Percentiles rank a stretch among this genome's conserved stretches.
Conservation (phyloP, 2,888 invertebrate species). For the Rhogogaster chlorosoma region DNA sequence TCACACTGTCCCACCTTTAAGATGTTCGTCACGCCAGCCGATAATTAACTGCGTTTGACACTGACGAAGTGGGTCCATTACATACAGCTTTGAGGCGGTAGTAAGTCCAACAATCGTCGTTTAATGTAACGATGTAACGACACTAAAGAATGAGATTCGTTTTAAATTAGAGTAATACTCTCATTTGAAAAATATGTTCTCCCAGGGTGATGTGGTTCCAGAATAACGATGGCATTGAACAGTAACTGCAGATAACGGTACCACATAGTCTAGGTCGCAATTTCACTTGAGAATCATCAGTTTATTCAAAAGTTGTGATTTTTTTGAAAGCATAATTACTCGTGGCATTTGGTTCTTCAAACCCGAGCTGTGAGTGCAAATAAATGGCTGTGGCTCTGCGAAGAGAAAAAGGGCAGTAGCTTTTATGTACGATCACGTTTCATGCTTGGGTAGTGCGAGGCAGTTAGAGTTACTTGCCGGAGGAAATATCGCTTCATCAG, state of each 20-base stretch:
- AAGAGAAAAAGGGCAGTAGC: background rate
- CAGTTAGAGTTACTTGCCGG: background rate
- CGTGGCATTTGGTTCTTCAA: background rate
- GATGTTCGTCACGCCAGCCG: conserved; percentile 48
- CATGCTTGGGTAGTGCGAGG: conserved; percentile 13
- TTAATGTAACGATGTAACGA: conserved; percentile 39
- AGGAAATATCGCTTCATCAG: background rate
- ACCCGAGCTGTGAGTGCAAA: background rate
- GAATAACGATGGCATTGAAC: background rate
- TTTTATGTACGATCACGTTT: conserved; percentile 22
- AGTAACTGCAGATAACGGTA: background rate
- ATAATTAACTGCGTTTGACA: conserved; percentile 47
- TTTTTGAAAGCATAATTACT: background rate
- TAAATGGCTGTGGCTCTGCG: background rate
- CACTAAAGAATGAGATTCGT: conserved; percentile 11
- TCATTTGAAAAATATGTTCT: background rate
- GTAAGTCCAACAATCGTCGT: conserved; percentile 4
- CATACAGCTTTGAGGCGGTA: background rate
- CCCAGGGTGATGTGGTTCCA: background rate
- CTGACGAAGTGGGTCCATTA: conserved; percentile 43
- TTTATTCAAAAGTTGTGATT: background rate
- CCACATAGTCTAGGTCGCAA: background rate
- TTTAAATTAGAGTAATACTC: background rate
- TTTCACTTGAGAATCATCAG: background rate
- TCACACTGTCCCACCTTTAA: conserved; percentile 47